Base-by-base conservation (phyloP, 2,113 vertebrate genomes). In the Ailuropoda melanoleuca region DNA sequence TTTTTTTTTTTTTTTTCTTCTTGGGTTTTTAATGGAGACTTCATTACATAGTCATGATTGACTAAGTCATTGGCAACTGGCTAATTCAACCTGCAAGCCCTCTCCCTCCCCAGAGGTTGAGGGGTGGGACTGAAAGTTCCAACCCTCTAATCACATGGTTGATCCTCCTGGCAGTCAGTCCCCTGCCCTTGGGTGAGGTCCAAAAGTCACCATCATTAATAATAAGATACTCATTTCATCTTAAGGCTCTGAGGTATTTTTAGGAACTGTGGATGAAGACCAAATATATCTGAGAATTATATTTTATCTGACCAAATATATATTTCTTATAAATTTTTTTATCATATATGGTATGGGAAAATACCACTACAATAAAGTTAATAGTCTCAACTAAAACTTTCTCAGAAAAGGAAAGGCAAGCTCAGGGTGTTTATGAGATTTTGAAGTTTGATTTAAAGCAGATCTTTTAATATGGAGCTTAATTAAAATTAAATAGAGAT, bases 401-500 rank as follows among this genome's bases (percentile, higher is more conserved):
- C 39, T 93, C 29, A 77, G 39, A 39, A 93, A 74, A 9, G 24
- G 26, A 83, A 93, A 8, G 3, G 4, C 31, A 90, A 88, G 72
- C 17, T 72, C 46, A 72, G 17, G 14, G 62, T 84, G 88, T 80
- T 64, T 81, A 46, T 56, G 48, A 87, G 39, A 75, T 90, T 64
- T 93, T 90, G 31, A 92, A 88, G 21, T 81, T 72, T 58, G 29
- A 82, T 50, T 53, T 93, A 86, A 93, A 95, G 24, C 19, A 95
- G 8, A 39, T 85, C 17, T 93, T 95, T 90, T 95, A 92, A 58
- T 43, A 23, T 74, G 12, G 17, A 9, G 31, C 43, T 91, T 92
- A 23, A 58, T 62, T 84, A 93, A 37, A 95, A 89, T 78, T 92
- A 26, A 48, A 21, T 56, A 90, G 48, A 4, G 21, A 64, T 80